These are phyloP conservation scores for Papilio xuthus DNA, from an alignment of 1,140 invertebrate species.

Conservation along the genomic window DNA sequence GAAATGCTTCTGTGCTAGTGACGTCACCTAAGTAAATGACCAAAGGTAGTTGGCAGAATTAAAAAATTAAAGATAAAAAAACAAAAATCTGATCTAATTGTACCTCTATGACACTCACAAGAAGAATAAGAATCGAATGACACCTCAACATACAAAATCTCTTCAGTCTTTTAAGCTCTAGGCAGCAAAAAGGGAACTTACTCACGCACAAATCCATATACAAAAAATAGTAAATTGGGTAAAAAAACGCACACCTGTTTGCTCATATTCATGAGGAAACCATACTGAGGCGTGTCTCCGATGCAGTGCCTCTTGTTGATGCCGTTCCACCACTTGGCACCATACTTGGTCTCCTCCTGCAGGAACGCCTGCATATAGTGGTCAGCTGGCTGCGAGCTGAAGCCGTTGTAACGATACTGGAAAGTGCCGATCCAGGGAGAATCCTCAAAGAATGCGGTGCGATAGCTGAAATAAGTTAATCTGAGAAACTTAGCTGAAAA, in stretches of 20 bases:
- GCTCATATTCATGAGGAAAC: slow-evolving; percentile 83
- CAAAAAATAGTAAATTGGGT: slow-evolving; percentile 38
- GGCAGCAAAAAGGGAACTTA: no score
- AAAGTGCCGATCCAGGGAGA: slow-evolving; percentile 91
- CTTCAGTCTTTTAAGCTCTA: no score
- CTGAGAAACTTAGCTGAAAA: neutral
- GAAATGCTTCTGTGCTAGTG: slow-evolving; percentile 85
- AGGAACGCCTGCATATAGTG: slow-evolving; percentile 93
- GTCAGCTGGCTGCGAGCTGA: slow-evolving; percentile 90
- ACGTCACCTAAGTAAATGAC: slow-evolving; percentile 82
- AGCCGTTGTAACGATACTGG: slow-evolving; percentile 94
- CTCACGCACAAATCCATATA: no score
- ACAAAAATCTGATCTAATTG: neutral
- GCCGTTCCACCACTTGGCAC: slow-evolving; percentile 65
- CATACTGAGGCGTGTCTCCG: slow-evolving; percentile 87
- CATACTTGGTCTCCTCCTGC: slow-evolving; percentile 82
- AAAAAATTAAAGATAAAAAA: neutral
- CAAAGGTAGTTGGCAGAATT: slow-evolving; percentile 15
- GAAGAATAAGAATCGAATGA: no score
- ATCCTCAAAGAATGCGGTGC: slow-evolving; percentile 92
- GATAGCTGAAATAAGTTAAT: slow-evolving; percentile 71
- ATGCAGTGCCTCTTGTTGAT: slow-evolving; percentile 85
- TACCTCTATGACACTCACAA: no score
- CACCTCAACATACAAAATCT: no score
- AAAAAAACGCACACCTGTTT: slow-evolving; percentile 81